Evolutionary conservation across 2,888 invertebrate genomes (phyloP).

Genomic region (Stenichneumon culpator): DNA sequence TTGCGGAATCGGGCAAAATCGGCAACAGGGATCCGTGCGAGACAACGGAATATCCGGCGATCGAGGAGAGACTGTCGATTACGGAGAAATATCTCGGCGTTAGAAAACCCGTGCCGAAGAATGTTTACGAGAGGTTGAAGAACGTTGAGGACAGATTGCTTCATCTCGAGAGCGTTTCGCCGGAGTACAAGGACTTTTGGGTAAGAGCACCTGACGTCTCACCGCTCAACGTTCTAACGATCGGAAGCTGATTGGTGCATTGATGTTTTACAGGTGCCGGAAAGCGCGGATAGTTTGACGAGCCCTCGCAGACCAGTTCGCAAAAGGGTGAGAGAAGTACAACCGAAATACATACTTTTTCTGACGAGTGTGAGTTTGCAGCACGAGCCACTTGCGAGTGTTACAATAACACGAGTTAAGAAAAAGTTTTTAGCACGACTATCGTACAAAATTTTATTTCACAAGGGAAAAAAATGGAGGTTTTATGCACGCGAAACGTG

Average conservation of each 20-base stretch:
- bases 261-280: slow-evolving; percentile 64
- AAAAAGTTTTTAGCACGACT: too few species aligned
- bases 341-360: background rate
- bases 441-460: too few species aligned
- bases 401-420: too few species aligned
- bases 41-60: slow-evolving; percentile 83
- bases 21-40: slow-evolving; percentile 54
- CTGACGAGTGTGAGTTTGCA: too few species aligned
- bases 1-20: slow-evolving; percentile 54
- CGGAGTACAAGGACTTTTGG: slow-evolving; percentile 92
- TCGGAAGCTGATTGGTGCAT: background rate
- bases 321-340: slow-evolving; percentile 77
- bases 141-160: slow-evolving; percentile 91
- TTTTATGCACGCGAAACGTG: too few species aligned
- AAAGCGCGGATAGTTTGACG: slow-evolving; percentile 64
- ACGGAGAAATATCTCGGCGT: slow-evolving; percentile 89
- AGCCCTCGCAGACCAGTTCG: slow-evolving; percentile 67
- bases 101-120: slow-evolving; percentile 87
- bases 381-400: too few species aligned
- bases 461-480: too few species aligned
- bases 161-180: slow-evolving; percentile 91
- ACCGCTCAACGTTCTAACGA: background rate
- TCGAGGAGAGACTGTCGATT: slow-evolving; percentile 89
- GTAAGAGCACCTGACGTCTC: slow-evolving; percentile 82
- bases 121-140: slow-evolving; percentile 90